Percentiles rank a stretch among this genome's conserved stretches.
phyloP scores from a whole-genome alignment of 2,113 vertebrate genomes.

The Microcebus murinus region DNA sequence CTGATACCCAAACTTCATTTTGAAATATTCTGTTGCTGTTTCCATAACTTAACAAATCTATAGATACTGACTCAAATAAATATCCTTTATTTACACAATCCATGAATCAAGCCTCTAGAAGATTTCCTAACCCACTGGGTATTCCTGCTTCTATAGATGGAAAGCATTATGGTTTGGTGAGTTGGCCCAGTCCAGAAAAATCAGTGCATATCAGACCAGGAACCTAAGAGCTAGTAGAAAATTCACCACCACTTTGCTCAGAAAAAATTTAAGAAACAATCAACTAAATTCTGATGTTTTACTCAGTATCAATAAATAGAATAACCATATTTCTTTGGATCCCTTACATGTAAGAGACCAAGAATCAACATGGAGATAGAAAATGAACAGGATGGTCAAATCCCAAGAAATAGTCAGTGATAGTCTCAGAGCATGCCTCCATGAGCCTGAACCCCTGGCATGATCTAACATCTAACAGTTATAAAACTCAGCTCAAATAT shows the following conservation, averaged over 20 bases:
- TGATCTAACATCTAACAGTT: not conserved
- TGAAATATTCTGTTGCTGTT: conserved; percentile 44
- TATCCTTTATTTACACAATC: not conserved
- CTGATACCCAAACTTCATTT: conserved; percentile 28
- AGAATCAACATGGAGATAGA: not conserved
- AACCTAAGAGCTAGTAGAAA: not conserved
- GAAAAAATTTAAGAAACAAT: conserved; percentile 28
- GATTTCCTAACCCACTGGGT: not conserved
- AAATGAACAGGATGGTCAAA: conserved; percentile 15
- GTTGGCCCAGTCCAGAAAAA: not conserved
- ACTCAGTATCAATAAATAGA: not conserved
- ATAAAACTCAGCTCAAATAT: not conserved
- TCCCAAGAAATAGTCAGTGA: not conserved
- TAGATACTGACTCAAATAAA: not conserved
- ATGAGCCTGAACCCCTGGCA: not conserved
- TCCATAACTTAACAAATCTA: conserved; percentile 46
- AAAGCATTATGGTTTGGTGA: not conserved
- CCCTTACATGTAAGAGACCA: not conserved
- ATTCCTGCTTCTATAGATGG: not conserved
- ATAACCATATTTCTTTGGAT: not conserved
- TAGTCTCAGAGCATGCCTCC: not conserved
- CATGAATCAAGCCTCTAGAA: not conserved
- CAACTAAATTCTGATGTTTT: not conserved
- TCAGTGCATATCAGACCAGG: not conserved
- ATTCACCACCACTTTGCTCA: not conserved